These are phyloP conservation scores for Acleris cristana DNA, from an alignment of 2,888 invertebrate genomes.

Conservation along the genomic window DNA sequence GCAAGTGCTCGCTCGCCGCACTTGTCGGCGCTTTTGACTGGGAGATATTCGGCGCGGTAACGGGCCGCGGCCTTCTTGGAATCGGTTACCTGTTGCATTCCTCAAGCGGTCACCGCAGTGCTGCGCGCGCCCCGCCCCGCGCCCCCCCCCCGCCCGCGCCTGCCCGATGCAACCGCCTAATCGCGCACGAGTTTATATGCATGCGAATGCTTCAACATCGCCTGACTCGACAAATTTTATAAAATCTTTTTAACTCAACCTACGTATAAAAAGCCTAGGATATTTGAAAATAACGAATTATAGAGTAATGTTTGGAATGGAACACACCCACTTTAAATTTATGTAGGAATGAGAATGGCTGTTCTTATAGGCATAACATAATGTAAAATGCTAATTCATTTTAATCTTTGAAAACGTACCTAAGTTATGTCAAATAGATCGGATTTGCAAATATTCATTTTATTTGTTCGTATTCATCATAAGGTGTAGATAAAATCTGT, in stretches of 20 bases:
- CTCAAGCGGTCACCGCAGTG: slow-evolving; percentile 69
- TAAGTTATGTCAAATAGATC: neutral
- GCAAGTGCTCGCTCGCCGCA: slow-evolving; percentile 79
- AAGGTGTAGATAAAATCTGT: too few species aligned
- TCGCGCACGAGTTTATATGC: slow-evolving; percentile 18
- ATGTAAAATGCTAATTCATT: slow-evolving; percentile 25
- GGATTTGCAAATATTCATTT: slow-evolving; percentile 5
- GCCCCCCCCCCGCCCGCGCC: slow-evolving; percentile 42
- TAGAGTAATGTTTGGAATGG: slow-evolving; percentile 1
- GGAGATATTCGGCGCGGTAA: slow-evolving; percentile 83
- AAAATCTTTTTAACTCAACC: neutral
- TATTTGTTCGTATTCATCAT: neutral
- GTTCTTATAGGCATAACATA: slow-evolving; percentile 3
- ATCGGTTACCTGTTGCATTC: slow-evolving; percentile 84
- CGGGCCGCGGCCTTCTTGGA: slow-evolving; percentile 83
- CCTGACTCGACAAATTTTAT: neutral
- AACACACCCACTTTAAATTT: slow-evolving; percentile 18
- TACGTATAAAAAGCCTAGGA: neutral
- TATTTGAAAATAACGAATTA: neutral
- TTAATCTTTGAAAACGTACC: neutral
- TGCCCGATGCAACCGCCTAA: slow-evolving; percentile 49
- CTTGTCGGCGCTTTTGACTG: slow-evolving; percentile 83
- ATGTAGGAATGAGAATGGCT: slow-evolving; percentile 15
- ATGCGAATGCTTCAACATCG: slow-evolving; percentile 24
- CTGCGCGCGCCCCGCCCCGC: slow-evolving; percentile 44